Evolutionary conservation across 2,113 vertebrate genomes (phyloP).

Genomic region (Aleadryas rufinucha): DNA sequence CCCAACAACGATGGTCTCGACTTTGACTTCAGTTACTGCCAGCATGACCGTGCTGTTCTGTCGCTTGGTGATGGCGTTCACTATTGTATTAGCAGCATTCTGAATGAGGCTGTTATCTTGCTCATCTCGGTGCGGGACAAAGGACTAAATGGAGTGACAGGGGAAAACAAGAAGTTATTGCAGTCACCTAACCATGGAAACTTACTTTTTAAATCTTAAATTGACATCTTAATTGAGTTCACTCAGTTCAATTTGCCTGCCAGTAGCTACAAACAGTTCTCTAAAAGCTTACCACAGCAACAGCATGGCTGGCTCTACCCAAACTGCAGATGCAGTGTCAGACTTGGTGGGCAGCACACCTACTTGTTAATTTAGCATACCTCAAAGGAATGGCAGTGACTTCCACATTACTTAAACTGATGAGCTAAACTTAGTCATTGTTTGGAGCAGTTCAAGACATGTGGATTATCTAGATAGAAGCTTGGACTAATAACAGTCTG

Average conservation of each 20-base stretch:
- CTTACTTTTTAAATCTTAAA: not conserved
- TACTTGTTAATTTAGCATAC: not conserved
- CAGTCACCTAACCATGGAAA: not conserved
- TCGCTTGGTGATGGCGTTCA: slow-evolving; percentile 82
- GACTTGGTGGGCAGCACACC: not conserved
- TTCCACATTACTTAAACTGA: not conserved
- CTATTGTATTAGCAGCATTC: slow-evolving; percentile 81
- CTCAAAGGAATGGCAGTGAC: not conserved
- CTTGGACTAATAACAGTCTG: slow-evolving; percentile 18
- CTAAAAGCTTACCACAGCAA: not conserved
- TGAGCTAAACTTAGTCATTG: slow-evolving; percentile 30
- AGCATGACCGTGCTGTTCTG: slow-evolving; percentile 90
- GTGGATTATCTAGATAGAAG: not conserved
- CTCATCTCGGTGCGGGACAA: slow-evolving; percentile 75
- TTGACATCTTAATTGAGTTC: not conserved
- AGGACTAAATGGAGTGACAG: slow-evolving; percentile 73
- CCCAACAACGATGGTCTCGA: slow-evolving; percentile 77
- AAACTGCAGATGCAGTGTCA: not conserved
- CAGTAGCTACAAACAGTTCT: not conserved
- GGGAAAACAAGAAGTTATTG: not conserved
- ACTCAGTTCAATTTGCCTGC: not conserved
- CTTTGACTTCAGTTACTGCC: slow-evolving; percentile 89
- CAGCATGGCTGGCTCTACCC: not conserved
- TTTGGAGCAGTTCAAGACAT: not conserved
- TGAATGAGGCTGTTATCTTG: slow-evolving; percentile 82